Base-by-base conservation (phyloP, 2,113 vertebrate genomes). In the Bos javanicus region DNA sequence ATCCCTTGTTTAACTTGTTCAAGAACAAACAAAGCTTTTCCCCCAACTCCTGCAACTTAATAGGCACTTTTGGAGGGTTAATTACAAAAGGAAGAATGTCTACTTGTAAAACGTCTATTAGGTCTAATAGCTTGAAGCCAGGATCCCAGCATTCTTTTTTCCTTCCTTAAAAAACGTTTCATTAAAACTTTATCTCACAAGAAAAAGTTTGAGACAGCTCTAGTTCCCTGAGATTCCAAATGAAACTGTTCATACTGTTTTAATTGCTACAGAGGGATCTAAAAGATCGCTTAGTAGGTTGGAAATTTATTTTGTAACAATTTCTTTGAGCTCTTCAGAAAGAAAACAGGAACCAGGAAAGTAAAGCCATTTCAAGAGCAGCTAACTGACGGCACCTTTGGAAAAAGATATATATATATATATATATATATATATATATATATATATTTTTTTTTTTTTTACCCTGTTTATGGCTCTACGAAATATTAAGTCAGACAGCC, bases 1-100 rank as follows among this genome's bases (percentile, higher is more conserved):
- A 99, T 98, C 98, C 98, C 92, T 91, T 98, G 98, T 99, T 99
- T 99, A 98, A 99, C 98, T 98, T 98, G 97, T 95, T 94, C 91
- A 96, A 98, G 97, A 99, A 98, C 98, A 99, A 98, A 98, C 97
- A 98, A 97, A 97, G 97, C 97, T 98, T 98, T 98, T 96, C 97
- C 98, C 97, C 95, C 87, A 85, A 87, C 94, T 94, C 87, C 91
- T 74, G 92, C 95, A 97, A 96, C 98, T 98, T 98, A 98, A 98
- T 98, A 98, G 98, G 97, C 95, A 94, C 92, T 98, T 98, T 99
- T 98, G 97, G 98, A 97, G 93, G 80, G 93, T 98, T 98, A 98
- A 98, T 98, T 98, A 95, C 92, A 97, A 98, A 86, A 94, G 6
- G 89, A 46, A 95, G 95, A 86, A 95, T 97, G 97, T 98, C 97